Evolutionary conservation across 2,113 vertebrate species (phyloP).

Genomic region (Mesoclemmys tuberculata): DNA sequence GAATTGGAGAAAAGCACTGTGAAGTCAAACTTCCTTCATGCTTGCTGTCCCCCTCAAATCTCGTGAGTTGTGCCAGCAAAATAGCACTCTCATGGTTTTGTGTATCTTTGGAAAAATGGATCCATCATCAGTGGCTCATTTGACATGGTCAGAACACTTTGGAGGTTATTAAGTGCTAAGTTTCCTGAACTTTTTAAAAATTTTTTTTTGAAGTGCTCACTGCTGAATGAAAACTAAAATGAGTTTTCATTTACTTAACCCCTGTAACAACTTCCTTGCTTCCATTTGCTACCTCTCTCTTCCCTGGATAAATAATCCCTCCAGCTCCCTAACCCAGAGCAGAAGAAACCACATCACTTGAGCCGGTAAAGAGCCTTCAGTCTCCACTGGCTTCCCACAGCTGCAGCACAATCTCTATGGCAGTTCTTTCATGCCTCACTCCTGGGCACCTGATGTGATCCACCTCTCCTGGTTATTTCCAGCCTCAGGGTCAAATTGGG

Average conservation of each 20-base stretch:
- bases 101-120: not conserved
- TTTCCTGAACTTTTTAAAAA: fast-evolving
- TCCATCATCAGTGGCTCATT: not conserved
- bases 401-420: not conserved
- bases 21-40: not conserved
- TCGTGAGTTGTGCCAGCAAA: not conserved
- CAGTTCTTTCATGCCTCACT: not conserved
- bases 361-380: not conserved
- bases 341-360: not conserved
- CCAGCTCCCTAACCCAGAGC: not conserved
- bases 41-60: not conserved
- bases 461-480: not conserved
- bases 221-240: not conserved
- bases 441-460: not conserved
- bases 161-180: fast-evolving
- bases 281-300: no score
- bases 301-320: not conserved
- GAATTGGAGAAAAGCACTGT: not conserved
- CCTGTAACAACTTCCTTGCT: fast-evolving
- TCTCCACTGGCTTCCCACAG: not conserved
- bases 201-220: not conserved
- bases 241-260: not conserved
- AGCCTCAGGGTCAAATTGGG: not conserved
- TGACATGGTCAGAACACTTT: fast-evolving
- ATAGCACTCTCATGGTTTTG: not conserved